Conservation (phyloP, 2,888 invertebrate genomes). For the Chalcis sispes region DNA sequence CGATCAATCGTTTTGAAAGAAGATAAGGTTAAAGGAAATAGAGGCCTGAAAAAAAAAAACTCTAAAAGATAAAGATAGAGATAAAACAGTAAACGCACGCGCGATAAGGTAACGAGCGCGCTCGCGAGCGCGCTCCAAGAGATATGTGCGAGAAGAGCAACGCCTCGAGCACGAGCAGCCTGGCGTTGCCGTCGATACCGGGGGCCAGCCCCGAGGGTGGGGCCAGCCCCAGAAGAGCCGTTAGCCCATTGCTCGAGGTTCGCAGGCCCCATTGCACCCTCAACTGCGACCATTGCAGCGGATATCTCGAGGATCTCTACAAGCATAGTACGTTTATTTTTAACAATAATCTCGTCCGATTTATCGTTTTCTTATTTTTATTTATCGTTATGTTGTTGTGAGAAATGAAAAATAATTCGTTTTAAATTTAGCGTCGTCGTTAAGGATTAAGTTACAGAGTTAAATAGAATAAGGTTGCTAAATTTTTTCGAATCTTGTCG, state of each 20-base stretch:
- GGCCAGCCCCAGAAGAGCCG: conserved; percentile 80
- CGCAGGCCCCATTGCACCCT: conserved; percentile 85
- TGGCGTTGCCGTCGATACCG: conserved; percentile 70
- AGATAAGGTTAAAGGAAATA: background rate
- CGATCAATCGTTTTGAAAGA: too few species aligned
- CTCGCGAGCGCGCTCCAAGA: background rate
- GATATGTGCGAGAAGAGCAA: conserved; percentile 72
- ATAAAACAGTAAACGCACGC: too few species aligned
- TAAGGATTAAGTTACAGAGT: too few species aligned
- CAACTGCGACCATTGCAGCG: conserved; percentile 84
- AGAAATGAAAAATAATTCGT: too few species aligned
- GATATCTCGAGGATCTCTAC: conserved; percentile 83
- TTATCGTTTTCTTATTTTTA: too few species aligned
- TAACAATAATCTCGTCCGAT: too few species aligned
- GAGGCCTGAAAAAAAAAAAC: too few species aligned
- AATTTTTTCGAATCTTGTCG: too few species aligned
- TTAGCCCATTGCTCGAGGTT: conserved; percentile 84
- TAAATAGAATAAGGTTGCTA: too few species aligned
- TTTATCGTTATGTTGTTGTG: too few species aligned
- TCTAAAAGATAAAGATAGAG: background rate
- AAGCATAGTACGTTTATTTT: conserved; percentile 77
- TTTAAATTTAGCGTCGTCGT: too few species aligned
- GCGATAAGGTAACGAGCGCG: background rate
- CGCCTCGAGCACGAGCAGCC: conserved; percentile 70
- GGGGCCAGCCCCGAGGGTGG: conserved; percentile 73